Percentiles rank a stretch among this genome's conserved stretches.
Conservation (phyloP, 2,888 invertebrate genomes). For the Agrotis puta region DNA sequence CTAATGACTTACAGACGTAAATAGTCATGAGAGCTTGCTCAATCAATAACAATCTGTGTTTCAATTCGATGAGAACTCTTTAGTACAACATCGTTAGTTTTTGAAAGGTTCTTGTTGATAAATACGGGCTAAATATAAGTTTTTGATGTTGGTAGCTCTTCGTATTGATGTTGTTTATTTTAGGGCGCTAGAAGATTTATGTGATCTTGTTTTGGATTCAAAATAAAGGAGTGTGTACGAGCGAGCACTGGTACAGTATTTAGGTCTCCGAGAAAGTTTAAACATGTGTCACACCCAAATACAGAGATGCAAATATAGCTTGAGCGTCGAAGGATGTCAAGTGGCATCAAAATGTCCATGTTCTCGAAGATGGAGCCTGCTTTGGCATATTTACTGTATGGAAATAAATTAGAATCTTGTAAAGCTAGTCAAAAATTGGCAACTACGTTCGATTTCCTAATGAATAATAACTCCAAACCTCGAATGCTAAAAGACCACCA, state of each 20-base stretch:
- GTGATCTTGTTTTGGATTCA: slow-evolving; percentile 31
- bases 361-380: not conserved
- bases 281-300: not conserved
- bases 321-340: too few species aligned
- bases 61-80: slow-evolving; percentile 42
- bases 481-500: slow-evolving; percentile 29
- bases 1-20: slow-evolving; percentile 62
- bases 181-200: slow-evolving; percentile 40
- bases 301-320: too few species aligned
- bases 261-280: slow-evolving; percentile 2
- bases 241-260: slow-evolving; percentile 1
- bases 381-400: not conserved
- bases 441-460: not conserved
- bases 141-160: slow-evolving; percentile 37
- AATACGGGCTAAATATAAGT: slow-evolving; percentile 24
- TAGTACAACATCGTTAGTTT: slow-evolving; percentile 25
- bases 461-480: slow-evolving; percentile 4
- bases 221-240: slow-evolving; percentile 20
- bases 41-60: slow-evolving; percentile 55
- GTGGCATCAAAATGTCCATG: not conserved
- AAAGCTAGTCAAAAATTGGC: not conserved
- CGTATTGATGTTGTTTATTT: slow-evolving; percentile 47
- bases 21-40: slow-evolving; percentile 57
- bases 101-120: slow-evolving; percentile 42
- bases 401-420: too few species aligned